Evolutionary conservation across 2,113 vertebrate species (phyloP).

Genomic region (Paedocypris sp.): DNA sequence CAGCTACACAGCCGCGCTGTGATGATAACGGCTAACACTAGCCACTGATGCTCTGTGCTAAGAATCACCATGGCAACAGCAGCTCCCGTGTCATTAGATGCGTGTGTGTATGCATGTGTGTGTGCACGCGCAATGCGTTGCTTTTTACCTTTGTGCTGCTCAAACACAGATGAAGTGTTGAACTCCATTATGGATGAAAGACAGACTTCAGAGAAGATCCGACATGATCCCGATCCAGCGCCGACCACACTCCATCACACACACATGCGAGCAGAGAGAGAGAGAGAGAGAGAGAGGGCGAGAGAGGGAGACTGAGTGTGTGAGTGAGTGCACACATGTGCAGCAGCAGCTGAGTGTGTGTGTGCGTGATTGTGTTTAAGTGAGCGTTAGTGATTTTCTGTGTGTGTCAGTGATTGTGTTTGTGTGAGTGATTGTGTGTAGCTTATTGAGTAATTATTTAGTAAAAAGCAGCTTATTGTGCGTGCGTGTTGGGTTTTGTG

Average conservation of each 20-base stretch:
- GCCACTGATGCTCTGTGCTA: conserved; percentile 7
- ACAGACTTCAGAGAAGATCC: background rate
- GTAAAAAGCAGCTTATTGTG: no score
- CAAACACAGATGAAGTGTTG: conserved; percentile 71
- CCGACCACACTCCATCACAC: background rate
- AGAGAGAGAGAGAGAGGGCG: background rate
- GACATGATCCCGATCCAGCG: conserved; percentile 1
- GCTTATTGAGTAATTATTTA: no score
- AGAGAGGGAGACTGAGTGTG: background rate
- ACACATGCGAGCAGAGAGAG: background rate
- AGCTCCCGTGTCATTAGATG: background rate
- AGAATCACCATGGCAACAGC: conserved; percentile 43
- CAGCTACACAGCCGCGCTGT: background rate
- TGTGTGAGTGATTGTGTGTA: no score
- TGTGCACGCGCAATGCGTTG: background rate
- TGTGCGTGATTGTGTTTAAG: no score
- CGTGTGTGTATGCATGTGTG: background rate
- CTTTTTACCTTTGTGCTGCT: conserved; percentile 81
- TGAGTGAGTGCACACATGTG: background rate
- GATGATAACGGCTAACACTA: background rate
- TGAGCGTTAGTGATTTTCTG: no score
- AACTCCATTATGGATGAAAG: conserved; percentile 69
- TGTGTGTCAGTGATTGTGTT: no score
- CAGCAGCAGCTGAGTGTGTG: no score
- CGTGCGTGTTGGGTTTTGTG: no score